Conservation (phyloP, 2,888 invertebrate species). For the Dysmachus trigonus region DNA sequence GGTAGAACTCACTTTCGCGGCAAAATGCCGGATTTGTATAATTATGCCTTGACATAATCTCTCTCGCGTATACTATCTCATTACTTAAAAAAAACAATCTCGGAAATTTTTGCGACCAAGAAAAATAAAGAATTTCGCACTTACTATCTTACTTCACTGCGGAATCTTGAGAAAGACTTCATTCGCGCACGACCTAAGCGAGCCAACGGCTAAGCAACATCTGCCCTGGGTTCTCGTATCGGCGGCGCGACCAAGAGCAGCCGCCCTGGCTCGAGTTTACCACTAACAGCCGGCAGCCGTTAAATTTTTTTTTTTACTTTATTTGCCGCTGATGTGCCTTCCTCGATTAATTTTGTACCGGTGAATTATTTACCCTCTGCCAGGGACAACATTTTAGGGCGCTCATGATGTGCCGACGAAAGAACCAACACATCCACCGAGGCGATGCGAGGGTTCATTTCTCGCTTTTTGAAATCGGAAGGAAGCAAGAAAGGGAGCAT, state of each 20-base stretch:
- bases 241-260: slow-evolving; percentile 33
- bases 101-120: neutral
- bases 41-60: slow-evolving; percentile 64
- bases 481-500: slow-evolving; percentile 39
- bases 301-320: slow-evolving; percentile 15
- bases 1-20: slow-evolving; percentile 76
- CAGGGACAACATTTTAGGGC: neutral
- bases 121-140: neutral
- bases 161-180: neutral
- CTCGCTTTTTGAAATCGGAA: slow-evolving; percentile 26
- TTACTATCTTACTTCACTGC: neutral
- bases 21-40: slow-evolving; percentile 85
- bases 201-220: slow-evolving; percentile 40
- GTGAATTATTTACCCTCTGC: slow-evolving; percentile 40
- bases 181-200: slow-evolving; percentile 21
- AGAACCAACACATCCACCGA: neutral
- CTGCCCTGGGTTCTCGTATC: slow-evolving; percentile 38
- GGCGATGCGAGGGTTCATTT: neutral
- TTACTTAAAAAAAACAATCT: neutral
- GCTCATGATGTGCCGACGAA: neutral
- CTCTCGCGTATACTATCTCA: neutral
- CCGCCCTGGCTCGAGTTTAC: slow-evolving; percentile 37
- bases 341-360: slow-evolving; percentile 45
- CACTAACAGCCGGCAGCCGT: slow-evolving; percentile 32
- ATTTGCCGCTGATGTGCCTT: slow-evolving; percentile 11